phyloP scores from a whole-genome alignment of 1,140 invertebrate genomes.

The Heliconius melpomene region DNA sequence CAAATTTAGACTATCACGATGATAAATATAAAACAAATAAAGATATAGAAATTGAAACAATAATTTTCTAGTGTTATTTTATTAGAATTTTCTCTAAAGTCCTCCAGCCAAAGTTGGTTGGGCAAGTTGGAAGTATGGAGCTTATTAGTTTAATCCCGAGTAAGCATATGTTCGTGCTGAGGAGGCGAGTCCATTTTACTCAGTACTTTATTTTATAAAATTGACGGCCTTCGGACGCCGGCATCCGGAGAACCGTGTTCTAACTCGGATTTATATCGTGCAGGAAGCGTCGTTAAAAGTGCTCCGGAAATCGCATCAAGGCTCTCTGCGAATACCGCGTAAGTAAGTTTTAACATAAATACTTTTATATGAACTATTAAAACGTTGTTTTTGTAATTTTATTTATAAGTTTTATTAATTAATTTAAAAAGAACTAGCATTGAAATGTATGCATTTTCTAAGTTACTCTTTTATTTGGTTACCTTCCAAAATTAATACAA shows the following conservation, averaged over 20 bases:
- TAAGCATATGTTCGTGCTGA: slow-evolving; percentile 28
- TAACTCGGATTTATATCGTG: slow-evolving; percentile 74
- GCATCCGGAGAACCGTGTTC: slow-evolving; percentile 46
- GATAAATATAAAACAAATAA: slow-evolving; percentile 21
- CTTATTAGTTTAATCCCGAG: slow-evolving; percentile 30
- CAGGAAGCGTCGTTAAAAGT: slow-evolving; percentile 68
- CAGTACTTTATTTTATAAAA: slow-evolving; percentile 42
- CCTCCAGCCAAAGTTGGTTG: not conserved
- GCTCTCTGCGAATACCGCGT: slow-evolving; percentile 56
- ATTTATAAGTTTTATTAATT: not conserved
- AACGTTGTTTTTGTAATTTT: not conserved
- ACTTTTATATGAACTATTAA: not conserved
- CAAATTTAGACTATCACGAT: slow-evolving; percentile 19
- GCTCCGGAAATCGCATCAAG: slow-evolving; percentile 75
- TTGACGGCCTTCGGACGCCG: slow-evolving; percentile 42
- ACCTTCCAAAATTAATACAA: too few species aligned
- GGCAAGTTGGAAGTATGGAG: slow-evolving; percentile 14
- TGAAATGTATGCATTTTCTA: too few species aligned
- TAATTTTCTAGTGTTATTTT: not conserved
- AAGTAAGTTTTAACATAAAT: slow-evolving; percentile 16
- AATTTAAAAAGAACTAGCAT: not conserved
- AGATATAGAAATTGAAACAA: not conserved
- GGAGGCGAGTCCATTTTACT: slow-evolving; percentile 36
- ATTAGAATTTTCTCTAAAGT: not conserved
- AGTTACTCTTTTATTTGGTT: too few species aligned